Percentiles rank a stretch among this genome's conserved stretches.
Evolutionary conservation across 2,888 invertebrate species (phyloP).

Genomic region (Diaphora mendica): DNA sequence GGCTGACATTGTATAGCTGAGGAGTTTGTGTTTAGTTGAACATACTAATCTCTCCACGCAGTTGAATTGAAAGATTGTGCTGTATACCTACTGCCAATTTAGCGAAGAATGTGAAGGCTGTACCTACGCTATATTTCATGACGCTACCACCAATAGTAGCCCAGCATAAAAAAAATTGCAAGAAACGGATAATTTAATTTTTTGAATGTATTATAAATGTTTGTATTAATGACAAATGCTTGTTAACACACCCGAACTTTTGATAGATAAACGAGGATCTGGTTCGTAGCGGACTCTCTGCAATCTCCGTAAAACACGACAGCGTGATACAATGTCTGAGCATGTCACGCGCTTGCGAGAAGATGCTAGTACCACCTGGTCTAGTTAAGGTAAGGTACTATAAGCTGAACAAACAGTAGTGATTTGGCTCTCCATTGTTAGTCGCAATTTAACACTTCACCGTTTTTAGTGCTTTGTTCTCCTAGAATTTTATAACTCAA

Average conservation of each 20-base stretch:
- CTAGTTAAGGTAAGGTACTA: slow-evolving; percentile 71
- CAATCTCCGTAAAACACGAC: slow-evolving; percentile 81
- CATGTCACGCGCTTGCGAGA: slow-evolving; percentile 74
- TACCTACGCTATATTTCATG: too few species aligned
- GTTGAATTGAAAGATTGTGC: too few species aligned
- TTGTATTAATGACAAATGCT: background rate
- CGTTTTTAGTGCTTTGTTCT: background rate
- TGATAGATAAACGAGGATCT: slow-evolving; percentile 78
- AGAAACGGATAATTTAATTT: too few species aligned
- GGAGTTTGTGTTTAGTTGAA: too few species aligned
- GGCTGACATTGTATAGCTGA: too few species aligned
- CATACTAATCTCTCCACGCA: too few species aligned
- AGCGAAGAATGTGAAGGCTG: too few species aligned
- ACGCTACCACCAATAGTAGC: too few species aligned
- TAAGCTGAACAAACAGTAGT: background rate
- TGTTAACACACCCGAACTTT: background rate
- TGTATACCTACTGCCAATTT: too few species aligned
- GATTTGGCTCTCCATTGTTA: too few species aligned
- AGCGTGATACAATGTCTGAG: slow-evolving; percentile 74
- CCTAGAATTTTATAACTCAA: background rate
- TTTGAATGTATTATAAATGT: background rate
- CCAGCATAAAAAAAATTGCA: too few species aligned
- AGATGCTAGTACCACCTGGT: slow-evolving; percentile 69
- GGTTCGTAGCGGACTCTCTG: slow-evolving; percentile 77
- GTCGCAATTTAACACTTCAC: too few species aligned